Evolutionary conservation across 2,113 vertebrate species (phyloP), one percentile per base, ranked within the genome.

Genomic region (Cercocebus atys): DNA sequence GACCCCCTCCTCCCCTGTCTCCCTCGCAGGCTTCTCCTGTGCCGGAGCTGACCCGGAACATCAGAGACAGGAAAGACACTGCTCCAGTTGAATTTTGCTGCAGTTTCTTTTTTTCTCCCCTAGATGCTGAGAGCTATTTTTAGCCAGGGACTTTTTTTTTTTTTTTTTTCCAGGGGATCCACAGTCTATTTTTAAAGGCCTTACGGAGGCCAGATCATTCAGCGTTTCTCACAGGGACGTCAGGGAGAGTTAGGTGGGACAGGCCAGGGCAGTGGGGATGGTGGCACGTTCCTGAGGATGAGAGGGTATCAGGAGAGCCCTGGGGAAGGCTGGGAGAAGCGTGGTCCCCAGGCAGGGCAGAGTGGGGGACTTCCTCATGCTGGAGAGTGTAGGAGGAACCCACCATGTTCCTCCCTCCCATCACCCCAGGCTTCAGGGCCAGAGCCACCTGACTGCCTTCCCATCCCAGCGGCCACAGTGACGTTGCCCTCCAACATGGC

Each of bases 111-210:
- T 96, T 95, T 93, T 66, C 88, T 97, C 72, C 93, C 93, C 75
- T 97, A 73, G 98, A 98, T 96, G 97, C 97, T 97, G 92, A 97
- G 86, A 97, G 94, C 79, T 98, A 98, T 98, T 98, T 98, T 98
- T 97, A 97, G 93, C 55, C 35, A 66, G 64, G 45, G 93, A 45
- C 66, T 95, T 97, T 73, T 84, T 89, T 70, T 78, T 68, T 68
- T 45, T 27, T 61, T 90, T 96, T 88, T 82, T 93, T 92, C 22
- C 83, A 97, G 97, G 97, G 97, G 96, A 98, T 97, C 93, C 96
- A 98, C 95, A 90, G 87, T 97, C 95, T 98, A 97, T 98, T 98
- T 98, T 97, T 97, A 97, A 97, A 97, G 80, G 17, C 70, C 52
- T 84, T 83, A 97, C 75, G 3, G 83, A 94, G 92, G 91, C 75